A percentile compares a stretch with the other conserved stretches of the same genome.
These are phyloP conservation scores for Chaunax sp. DNA, from an alignment of 2,797 vertebrate species.

Conservation along the genomic window DNA sequence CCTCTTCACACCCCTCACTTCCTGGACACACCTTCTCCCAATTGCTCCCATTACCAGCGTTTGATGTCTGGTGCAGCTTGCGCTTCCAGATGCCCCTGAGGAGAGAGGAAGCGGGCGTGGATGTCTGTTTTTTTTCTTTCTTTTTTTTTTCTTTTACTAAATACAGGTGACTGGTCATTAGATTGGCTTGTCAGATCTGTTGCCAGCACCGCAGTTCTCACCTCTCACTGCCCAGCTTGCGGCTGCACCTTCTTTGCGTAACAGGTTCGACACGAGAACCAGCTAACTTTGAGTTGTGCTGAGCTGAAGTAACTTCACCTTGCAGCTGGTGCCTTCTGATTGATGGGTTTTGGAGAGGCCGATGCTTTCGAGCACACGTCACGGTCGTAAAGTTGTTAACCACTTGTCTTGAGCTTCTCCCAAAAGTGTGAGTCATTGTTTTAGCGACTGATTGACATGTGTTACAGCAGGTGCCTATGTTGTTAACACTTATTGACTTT, in stretches of 20 bases:
- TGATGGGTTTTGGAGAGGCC: slow-evolving; percentile 63
- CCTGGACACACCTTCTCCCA: slow-evolving; percentile 84
- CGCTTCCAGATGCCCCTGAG: slow-evolving; percentile 82
- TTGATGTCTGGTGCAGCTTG: slow-evolving; percentile 82
- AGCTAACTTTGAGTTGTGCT: slow-evolving; percentile 40
- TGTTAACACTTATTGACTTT: slow-evolving; percentile 45
- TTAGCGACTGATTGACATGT: slow-evolving; percentile 70
- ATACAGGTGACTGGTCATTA: slow-evolving; percentile 81
- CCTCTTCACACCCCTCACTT: slow-evolving; percentile 81
- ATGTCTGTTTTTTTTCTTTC: slow-evolving; percentile 69
- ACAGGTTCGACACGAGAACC: slow-evolving; percentile 58
- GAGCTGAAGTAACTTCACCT: slow-evolving; percentile 64
- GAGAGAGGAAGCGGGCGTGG: slow-evolving; percentile 77
- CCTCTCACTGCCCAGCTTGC: slow-evolving; percentile 61
- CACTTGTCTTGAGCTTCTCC: slow-evolving; percentile 65
- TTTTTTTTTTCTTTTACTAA: slow-evolving; percentile 65
- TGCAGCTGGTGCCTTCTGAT: slow-evolving; percentile 71
- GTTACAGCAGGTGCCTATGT: slow-evolving; percentile 70
- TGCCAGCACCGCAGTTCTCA: slow-evolving; percentile 76
- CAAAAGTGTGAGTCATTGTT: slow-evolving; percentile 73
- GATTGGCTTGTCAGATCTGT: slow-evolving; percentile 72
- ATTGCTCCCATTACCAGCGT: slow-evolving; percentile 84
- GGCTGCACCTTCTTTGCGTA: slow-evolving; percentile 62
- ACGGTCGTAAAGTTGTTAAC: slow-evolving; percentile 74
- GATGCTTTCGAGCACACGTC: slow-evolving; percentile 76